Percentiles rank a stretch among this genome's conserved stretches.
Conservation (phyloP, 2,888 invertebrate species). For the Melieria picta region DNA sequence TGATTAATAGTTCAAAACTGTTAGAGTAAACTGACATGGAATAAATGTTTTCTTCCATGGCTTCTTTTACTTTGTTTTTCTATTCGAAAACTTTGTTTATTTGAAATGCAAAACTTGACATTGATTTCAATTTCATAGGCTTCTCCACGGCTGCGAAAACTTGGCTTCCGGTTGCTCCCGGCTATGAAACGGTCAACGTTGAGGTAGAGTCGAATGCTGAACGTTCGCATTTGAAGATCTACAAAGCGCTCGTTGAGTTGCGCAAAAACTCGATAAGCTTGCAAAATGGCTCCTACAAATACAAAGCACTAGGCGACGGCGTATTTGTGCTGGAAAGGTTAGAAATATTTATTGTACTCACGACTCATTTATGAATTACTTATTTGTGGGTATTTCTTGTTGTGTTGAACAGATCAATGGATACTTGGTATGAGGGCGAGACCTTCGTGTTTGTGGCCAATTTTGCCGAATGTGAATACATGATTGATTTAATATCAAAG, state of each 20-base stretch:
- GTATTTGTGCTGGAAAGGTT: slow-evolving; percentile 59
- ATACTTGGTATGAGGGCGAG: too few species aligned
- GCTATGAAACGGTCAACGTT: slow-evolving; percentile 72
- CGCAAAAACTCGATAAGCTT: slow-evolving; percentile 53
- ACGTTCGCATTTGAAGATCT: slow-evolving; percentile 72
- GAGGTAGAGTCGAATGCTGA: slow-evolving; percentile 64
- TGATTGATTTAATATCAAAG: slow-evolving; percentile 43
- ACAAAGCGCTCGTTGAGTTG: slow-evolving; percentile 68
- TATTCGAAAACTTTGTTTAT: background rate
- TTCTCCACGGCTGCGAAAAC: slow-evolving; percentile 59
- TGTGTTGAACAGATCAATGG: slow-evolving; percentile 40
- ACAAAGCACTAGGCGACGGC: slow-evolving; percentile 50
- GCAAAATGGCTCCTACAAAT: slow-evolving; percentile 54
- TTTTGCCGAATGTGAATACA: slow-evolving; percentile 44
- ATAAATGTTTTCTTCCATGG: background rate
- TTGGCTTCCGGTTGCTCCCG: slow-evolving; percentile 67
- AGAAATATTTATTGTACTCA: slow-evolving; percentile 7
- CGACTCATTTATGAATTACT: background rate
- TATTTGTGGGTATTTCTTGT: background rate
- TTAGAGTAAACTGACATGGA: background rate
- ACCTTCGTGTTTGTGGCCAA: slow-evolving; percentile 54
- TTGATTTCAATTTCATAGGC: slow-evolving; percentile 48
- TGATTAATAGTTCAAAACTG: background rate
- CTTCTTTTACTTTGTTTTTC: background rate
- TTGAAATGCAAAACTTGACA: slow-evolving; percentile 35